These are phyloP conservation scores for Maniola hyperantus DNA, from an alignment of 2,888 invertebrate species.

Conservation along the genomic window DNA sequence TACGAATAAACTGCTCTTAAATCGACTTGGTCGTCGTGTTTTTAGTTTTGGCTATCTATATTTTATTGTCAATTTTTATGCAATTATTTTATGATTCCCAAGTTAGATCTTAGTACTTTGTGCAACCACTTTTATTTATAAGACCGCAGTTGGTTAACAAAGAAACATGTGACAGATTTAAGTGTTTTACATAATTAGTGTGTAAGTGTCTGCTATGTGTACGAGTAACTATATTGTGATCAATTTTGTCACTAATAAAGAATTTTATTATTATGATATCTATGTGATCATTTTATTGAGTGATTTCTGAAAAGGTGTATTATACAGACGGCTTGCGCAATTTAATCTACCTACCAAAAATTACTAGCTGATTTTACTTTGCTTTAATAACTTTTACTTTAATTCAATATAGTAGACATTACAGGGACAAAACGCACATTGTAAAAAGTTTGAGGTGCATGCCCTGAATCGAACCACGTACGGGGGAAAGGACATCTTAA, in stretches of 20 bases:
- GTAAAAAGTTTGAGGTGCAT: no score
- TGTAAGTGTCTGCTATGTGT: slow-evolving; percentile 27
- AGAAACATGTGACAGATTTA: not conserved
- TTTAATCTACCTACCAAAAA: slow-evolving; percentile 26
- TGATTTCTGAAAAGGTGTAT: slow-evolving; percentile 13
- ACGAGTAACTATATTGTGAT: slow-evolving; percentile 26
- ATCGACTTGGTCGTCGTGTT: no score
- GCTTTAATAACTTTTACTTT: slow-evolving; percentile 13
- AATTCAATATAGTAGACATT: slow-evolving; percentile 5
- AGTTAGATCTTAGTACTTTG: not conserved
- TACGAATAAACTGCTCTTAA: no score
- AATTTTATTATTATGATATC: slow-evolving; percentile 23
- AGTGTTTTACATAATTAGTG: slow-evolving; percentile 9
- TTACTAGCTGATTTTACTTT: slow-evolving; percentile 3
- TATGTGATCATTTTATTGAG: slow-evolving; percentile 2
- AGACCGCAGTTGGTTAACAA: not conserved
- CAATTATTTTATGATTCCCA: not conserved
- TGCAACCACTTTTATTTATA: slow-evolving; percentile 13
- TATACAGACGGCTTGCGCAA: slow-evolving; percentile 32
- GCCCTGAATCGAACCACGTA: no score
- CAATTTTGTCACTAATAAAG: slow-evolving; percentile 21
- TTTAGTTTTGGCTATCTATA: no score
- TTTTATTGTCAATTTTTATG: no score
- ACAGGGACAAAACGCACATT: not conserved
- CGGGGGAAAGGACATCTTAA: no score